phyloP scores from a whole-genome alignment of 2,888 invertebrate genomes.

The Drosophila imparisetae region DNA sequence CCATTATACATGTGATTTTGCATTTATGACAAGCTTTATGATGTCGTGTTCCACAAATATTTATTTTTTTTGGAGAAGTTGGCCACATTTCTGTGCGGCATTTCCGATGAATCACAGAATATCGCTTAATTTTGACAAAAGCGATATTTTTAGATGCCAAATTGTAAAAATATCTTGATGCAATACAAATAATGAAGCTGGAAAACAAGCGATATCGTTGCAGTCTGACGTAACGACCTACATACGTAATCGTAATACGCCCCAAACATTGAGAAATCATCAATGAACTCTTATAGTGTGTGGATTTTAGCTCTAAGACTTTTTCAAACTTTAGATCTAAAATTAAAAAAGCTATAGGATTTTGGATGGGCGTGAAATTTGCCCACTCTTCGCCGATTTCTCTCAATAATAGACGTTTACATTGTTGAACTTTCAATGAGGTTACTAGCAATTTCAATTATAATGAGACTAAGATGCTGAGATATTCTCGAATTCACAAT shows the following conservation, averaged over 20 bases:
- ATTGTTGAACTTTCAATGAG: background rate
- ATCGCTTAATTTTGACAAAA: background rate
- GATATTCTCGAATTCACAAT: background rate
- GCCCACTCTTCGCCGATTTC: background rate
- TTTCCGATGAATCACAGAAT: background rate
- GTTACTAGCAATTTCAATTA: background rate
- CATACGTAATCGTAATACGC: too few relatives aligned
- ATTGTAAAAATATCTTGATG: background rate
- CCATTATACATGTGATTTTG: conserved; percentile 27
- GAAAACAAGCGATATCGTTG: background rate
- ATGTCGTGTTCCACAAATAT: conserved; percentile 12
- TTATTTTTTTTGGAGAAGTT: background rate
- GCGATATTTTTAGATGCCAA: background rate
- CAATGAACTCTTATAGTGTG: too few relatives aligned
- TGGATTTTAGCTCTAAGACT: too few relatives aligned
- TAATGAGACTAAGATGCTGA: background rate
- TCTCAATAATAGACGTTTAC: background rate
- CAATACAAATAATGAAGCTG: background rate
- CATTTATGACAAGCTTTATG: conserved; percentile 13
- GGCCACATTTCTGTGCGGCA: background rate
- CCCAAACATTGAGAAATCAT: too few relatives aligned
- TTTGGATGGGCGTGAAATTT: background rate
- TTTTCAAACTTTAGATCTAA: background rate
- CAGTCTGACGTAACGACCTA: background rate
- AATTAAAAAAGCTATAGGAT: background rate